Evolutionary conservation across 2,888 invertebrate species (phyloP), one percentile per base, ranked within the genome.

Genomic region (Lepidocyrtinus sp.): DNA sequence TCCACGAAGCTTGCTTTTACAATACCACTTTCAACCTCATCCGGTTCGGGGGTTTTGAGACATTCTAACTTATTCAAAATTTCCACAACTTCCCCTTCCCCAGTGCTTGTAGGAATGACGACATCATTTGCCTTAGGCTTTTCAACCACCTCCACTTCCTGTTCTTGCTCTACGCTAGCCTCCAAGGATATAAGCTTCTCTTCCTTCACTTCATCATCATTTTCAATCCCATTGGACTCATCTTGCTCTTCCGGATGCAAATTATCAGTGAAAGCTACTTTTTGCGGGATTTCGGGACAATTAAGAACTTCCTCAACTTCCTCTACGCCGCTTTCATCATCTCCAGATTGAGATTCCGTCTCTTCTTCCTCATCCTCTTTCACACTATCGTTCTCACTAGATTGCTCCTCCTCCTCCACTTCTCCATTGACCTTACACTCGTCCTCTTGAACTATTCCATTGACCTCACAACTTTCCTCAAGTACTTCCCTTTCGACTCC

Each of bases 1-100:
- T 82, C 80, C 1, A 70, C 68, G 25, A 79, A 79, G n/a, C 46
- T 80, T 1, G 83, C 81, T n/a, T 76, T 22, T 7, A 82, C 82
- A 25, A 76, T 78, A n/a, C 75, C 76, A 55, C 68, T 68, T 5
- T 75, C 67, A 1, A 64, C 62, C 19, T 64, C 78, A 19, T 17
- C 24, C 27, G 78, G 69, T 21, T 73, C 72, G 1, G 75, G 75
- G 3, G 67, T 67, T 24, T 65, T 67, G 12, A 24, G 17, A 17
- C 24, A 67, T 26, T 75, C 26, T 21, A 75, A 27, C 3, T 21
- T 67, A 9, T 2, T 67, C 46, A 67, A 21, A 21, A 67, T 36
- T 22, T 67, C 67, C 2, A 46, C 67, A n/a, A 67, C 71, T 50
- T 74, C 61, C 63, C 55, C 19, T 19, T 27, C 21, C 9, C 27